These are phyloP conservation scores for Hemiprocne comata DNA, from an alignment of 2,113 vertebrate species.

Conservation along the genomic window DNA sequence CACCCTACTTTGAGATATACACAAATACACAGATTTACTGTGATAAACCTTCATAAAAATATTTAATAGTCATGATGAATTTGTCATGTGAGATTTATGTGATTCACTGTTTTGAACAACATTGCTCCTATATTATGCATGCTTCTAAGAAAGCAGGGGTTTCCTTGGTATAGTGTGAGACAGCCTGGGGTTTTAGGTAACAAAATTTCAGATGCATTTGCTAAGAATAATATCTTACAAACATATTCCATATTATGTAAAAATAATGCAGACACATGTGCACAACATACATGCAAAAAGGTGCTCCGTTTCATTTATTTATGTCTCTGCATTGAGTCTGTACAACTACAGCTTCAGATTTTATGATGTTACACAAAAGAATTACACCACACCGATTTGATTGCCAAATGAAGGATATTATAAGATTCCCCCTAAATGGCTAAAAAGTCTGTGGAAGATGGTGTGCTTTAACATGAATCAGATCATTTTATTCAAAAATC, in stretches of 20 bases:
- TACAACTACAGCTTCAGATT: neutral
- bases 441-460: neutral
- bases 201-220: neutral
- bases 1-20: neutral
- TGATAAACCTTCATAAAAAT: neutral
- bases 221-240: neutral
- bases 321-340: neutral
- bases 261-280: neutral
- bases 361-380: neutral
- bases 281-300: neutral
- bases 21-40: neutral
- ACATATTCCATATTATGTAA: neutral
- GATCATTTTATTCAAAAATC: neutral
- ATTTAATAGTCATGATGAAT: neutral
- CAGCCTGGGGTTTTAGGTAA: neutral
- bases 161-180: neutral
- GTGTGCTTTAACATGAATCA: accelerated
- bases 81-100: neutral
- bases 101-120: neutral
- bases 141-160: neutral
- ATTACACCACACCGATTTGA: neutral
- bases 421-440: neutral
- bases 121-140: neutral
- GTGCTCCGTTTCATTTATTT: neutral
- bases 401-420: neutral